Evolutionary conservation across 1,140 invertebrate species (phyloP).

Genomic region (Idris sp.): DNA sequence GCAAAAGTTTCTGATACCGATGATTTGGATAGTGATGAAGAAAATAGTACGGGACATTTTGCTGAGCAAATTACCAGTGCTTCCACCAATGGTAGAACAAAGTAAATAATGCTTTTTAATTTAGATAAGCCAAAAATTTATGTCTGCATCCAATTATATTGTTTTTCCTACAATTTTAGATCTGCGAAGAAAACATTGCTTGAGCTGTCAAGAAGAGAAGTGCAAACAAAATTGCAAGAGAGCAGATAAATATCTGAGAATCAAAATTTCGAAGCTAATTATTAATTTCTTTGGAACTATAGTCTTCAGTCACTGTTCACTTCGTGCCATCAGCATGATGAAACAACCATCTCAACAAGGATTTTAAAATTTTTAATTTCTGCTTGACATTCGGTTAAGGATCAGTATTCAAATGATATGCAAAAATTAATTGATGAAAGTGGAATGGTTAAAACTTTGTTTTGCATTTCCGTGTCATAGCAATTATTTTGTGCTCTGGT

Average conservation of each 20-base stretch:
- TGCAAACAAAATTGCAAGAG: constrained; percentile 52
- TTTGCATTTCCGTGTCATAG: constrained; percentile 28
- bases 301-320: constrained; percentile 38
- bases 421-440: constrained; percentile 19
- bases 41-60: constrained; percentile 28
- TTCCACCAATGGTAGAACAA: constrained; percentile 36
- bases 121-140: no score
- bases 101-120: constrained; percentile 34
- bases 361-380: constrained; percentile 7
- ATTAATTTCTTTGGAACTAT: constrained; percentile 67
- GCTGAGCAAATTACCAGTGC: constrained; percentile 9
- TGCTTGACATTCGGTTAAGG: constrained; percentile 18
- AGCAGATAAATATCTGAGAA: constrained; percentile 70
- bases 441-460: constrained; percentile 21
- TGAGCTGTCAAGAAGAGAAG: constrained; percentile 27
- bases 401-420: not conserved
- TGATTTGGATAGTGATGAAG: constrained; percentile 50
- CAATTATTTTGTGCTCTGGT: constrained; percentile 46
- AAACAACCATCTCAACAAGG: no score
- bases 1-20: constrained; percentile 65
- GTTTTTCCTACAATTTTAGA: constrained; percentile 28
- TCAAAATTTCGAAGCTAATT: constrained; percentile 63
- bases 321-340: constrained; percentile 26
- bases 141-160: no score
- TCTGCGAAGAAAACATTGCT: constrained; percentile 26